Conservation (phyloP, 2,797 vertebrate species). For the Phrynocephalus forsythii region DNA sequence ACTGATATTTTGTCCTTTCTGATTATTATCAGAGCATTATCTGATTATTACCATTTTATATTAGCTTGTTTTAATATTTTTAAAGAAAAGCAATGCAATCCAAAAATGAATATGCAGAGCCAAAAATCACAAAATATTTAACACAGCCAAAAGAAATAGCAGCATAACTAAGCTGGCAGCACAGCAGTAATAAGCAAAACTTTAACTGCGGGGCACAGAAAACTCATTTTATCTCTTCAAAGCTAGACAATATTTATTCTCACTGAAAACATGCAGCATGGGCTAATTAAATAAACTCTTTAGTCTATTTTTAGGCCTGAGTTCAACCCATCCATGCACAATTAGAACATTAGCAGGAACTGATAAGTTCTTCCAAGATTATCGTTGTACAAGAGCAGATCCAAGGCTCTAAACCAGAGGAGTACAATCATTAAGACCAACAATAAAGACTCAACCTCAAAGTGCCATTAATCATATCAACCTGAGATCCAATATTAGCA, state of each 20-base stretch:
- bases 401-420: too few species aligned
- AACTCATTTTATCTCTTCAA: constrained; percentile 57
- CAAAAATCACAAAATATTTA: background rate
- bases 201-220: constrained; percentile 58
- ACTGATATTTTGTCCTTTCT: background rate
- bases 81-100: too few species aligned
- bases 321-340: too few species aligned
- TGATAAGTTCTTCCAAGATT: too few species aligned
- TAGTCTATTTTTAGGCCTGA: too few species aligned
- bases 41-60: background rate
- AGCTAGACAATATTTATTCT: constrained; percentile 42
- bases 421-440: too few species aligned
- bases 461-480: too few species aligned
- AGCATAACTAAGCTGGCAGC: constrained; percentile 28
- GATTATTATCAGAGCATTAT: background rate
- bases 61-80: background rate
- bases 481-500: too few species aligned
- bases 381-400: too few species aligned
- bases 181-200: constrained; percentile 49
- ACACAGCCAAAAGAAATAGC: constrained; percentile 39
- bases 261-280: background rate
- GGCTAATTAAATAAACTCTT: background rate
- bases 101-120: background rate
- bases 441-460: too few species aligned
- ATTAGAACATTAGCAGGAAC: too few species aligned